Percentiles rank a stretch among this genome's conserved stretches.
Conservation (phyloP, 2,113 vertebrate genomes). For the Clarias magur region DNA sequence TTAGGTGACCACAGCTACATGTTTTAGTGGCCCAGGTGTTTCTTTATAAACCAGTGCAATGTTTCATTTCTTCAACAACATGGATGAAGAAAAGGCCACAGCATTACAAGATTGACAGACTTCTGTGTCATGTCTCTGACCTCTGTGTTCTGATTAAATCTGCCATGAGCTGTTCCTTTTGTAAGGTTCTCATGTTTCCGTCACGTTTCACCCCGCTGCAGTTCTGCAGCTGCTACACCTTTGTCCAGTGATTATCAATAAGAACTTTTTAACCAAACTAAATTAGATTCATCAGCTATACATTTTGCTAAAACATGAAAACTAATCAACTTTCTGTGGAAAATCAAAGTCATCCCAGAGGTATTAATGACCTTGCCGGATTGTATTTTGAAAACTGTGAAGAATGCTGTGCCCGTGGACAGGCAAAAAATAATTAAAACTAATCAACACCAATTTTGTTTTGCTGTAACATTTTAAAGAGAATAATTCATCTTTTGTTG, state of each 20-base stretch:
- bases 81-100: constrained; percentile 20
- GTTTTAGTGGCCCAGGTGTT: background rate
- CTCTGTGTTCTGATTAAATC: constrained; percentile 31
- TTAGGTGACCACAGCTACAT: background rate
- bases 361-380: background rate
- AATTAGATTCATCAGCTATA: background rate
- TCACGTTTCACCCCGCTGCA: background rate
- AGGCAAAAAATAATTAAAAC: background rate
- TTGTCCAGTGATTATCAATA: background rate
- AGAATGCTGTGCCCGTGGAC: background rate
- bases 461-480: background rate
- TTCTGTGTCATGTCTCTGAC: constrained; percentile 18
- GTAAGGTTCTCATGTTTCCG: background rate
- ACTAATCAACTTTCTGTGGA: background rate
- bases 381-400: background rate
- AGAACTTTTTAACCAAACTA: background rate
- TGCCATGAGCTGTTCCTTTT: background rate
- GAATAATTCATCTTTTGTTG: background rate
- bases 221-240: background rate
- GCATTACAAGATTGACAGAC: background rate
- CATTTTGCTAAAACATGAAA: background rate
- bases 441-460: background rate
- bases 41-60: background rate
- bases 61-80: constrained; percentile 9
- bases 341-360: background rate